Conservation (phyloP, 2,888 invertebrate species). For the Eustalomyia histrio region DNA sequence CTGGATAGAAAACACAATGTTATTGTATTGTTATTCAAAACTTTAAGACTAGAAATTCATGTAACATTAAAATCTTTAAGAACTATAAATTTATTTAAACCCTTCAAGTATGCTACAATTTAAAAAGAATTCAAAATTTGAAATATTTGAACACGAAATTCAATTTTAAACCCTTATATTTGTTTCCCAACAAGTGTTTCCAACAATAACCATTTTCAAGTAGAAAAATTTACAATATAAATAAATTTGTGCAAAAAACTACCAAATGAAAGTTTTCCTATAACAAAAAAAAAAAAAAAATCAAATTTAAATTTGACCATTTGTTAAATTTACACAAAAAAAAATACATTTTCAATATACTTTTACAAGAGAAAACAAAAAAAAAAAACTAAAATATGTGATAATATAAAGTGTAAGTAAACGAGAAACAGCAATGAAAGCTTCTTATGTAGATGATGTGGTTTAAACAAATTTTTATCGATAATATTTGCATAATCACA, state of each 20-base stretch:
- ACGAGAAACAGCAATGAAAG: constrained; percentile 32
- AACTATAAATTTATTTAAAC: too few relatives aligned
- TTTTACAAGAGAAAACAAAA: background rate
- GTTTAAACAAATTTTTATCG: constrained; percentile 45
- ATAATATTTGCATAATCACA: constrained; percentile 63
- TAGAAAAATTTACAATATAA: background rate
- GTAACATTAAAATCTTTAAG: too few relatives aligned
- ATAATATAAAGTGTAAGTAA: constrained; percentile 22
- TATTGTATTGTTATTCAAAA: too few relatives aligned
- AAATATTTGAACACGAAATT: background rate
- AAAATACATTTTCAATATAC: background rate
- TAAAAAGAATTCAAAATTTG: background rate
- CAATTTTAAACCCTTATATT: background rate
- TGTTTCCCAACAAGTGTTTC: background rate
- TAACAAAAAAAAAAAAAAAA: background rate
- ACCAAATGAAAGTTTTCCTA: background rate
- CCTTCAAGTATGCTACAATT: too few relatives aligned
- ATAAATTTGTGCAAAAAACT: background rate
- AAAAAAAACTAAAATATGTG: background rate
- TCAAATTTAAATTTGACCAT: constrained; percentile 18
- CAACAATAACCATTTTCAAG: background rate
- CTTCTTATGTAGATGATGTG: constrained; percentile 18
- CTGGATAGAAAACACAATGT: too few relatives aligned
- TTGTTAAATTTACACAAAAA: constrained; percentile 9
- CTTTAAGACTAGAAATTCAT: too few relatives aligned